Conservation (phyloP, 53 echinoderm and acorn worm species). For the Patiria pectinifera region DNA sequence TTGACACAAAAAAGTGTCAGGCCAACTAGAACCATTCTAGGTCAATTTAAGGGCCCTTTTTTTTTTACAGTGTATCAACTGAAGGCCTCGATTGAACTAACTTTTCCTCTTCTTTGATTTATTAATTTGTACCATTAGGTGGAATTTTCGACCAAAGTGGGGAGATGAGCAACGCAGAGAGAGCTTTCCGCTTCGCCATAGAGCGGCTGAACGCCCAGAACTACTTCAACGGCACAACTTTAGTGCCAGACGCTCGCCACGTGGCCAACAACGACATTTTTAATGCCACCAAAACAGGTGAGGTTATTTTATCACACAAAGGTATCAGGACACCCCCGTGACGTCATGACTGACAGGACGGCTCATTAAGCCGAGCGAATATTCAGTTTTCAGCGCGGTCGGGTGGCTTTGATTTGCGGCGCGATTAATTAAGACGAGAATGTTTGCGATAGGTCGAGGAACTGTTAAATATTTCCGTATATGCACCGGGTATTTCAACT, state of each 20-base stretch:
- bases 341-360: not conserved
- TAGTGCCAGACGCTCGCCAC: slow-evolving; percentile 50
- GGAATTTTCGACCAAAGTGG: slow-evolving; percentile 69
- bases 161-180: slow-evolving; percentile 61
- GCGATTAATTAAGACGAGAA: slow-evolving; percentile 5
- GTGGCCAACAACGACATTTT: slow-evolving; percentile 71
- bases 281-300: slow-evolving; percentile 77
- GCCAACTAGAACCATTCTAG: too few species aligned
- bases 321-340: not conserved
- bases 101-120: too few species aligned
- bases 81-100: too few species aligned
- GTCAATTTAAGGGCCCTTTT: too few species aligned
- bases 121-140: slow-evolving; percentile 34
- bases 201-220: slow-evolving; percentile 62
- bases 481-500: not conserved
- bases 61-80: too few species aligned
- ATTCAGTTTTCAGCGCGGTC: not conserved
- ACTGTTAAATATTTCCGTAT: not conserved
- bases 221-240: slow-evolving; percentile 24
- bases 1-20: too few species aligned
- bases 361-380: not conserved
- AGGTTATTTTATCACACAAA: not conserved
- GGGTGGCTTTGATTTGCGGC: not conserved
- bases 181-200: slow-evolving; percentile 88
- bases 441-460: not conserved